Base-by-base conservation (phyloP, 1,140 invertebrate species). In the Macrobrachium nipponense region DNA sequence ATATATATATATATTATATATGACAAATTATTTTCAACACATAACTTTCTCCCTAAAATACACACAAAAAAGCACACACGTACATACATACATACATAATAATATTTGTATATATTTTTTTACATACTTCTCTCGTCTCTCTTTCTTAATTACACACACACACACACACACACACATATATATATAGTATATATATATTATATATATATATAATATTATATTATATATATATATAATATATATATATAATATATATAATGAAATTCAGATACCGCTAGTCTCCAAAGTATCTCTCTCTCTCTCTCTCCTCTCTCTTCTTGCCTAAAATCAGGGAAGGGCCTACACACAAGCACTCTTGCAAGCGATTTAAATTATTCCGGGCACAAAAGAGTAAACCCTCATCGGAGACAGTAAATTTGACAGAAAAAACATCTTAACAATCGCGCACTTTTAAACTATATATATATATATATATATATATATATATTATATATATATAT, bases 151-250 rank as follows among this genome's bases (percentile, higher is more conserved):
- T 27, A 68, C 64, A 68, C 64, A 68, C 64, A 68, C 7, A 68
- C 18, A 68, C n/a, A 68, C n/a, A 68, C 18, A 68, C 66, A 68
- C 66, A 68, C 64, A 68, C 66, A 68, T n/a, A 68, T n/a, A 68
- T 4, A 36, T 4, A 36, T 4, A 36, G 1, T 36, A 36, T 36
- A n/a, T 4, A 36, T 36, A 36, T 4, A 36, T 36, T 36, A 36
- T 36, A 2, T 36, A 36, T 4, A 36, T 36, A 36, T 27, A 68
- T 27, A 68, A 68, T 68, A 68, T 68, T 68, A 68, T 68, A 68
- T 18, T 68, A n/a, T 68, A 68, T 68, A 68, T 68, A 68, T 68
- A 68, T 68, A n/a, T 68, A 68, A n/a, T 68, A n/a, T 68, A n/a
- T 68, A n/a, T 68, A 68, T 68, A 68, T 68, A 68, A 2, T 36